Evolutionary conservation across 1,140 invertebrate species (phyloP), one percentile per base, ranked within the genome.

Genomic region (Telenomus remus): DNA sequence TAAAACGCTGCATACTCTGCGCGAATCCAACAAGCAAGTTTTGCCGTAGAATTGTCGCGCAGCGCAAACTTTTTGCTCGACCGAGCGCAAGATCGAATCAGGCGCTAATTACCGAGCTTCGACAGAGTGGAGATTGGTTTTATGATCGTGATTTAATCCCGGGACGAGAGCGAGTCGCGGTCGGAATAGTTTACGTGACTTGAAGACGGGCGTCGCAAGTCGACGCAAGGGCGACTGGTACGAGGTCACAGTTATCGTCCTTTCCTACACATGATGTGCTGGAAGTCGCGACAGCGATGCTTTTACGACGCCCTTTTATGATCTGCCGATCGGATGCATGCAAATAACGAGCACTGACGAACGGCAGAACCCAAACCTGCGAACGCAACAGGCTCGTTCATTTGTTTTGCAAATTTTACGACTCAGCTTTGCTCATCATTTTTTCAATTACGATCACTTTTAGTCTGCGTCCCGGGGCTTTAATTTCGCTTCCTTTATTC

Each of bases 231-330:
- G 46, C 19, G 47, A 54, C n/a, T 11, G 37, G 37, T 9, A 9
- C 15, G 37, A 49, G 74, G 60, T 70, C 68, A 79, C 6, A 27
- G 19, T 27, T 27, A 27, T 6, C 19, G 19, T 27, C 19, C 2
- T 27, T 6, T 27, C 19, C 6, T 27, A 27, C 19, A 27, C 19
- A 27, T 27, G 19, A 56, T 49, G 48, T 37, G 33, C 56, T 54
- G 49, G 55, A 65, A 70, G 75, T 1, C 37, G 65, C 73, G 63
- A 71, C 65, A 72, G 49, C 65, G 65, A 77, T 71, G 74, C 66
- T 80, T 85, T 83, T 85, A 83, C 75, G 82, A 85, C 56, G 13
- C 60, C 79, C 43, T 61, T 82, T 83, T 81, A 63, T 59, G 78
- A 27, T n/a, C n/a, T 44, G 70, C 65, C 82, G 82, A 84, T 84